phyloP scores from a whole-genome alignment of 2,888 invertebrate species.

The Apotomis capreana region DNA sequence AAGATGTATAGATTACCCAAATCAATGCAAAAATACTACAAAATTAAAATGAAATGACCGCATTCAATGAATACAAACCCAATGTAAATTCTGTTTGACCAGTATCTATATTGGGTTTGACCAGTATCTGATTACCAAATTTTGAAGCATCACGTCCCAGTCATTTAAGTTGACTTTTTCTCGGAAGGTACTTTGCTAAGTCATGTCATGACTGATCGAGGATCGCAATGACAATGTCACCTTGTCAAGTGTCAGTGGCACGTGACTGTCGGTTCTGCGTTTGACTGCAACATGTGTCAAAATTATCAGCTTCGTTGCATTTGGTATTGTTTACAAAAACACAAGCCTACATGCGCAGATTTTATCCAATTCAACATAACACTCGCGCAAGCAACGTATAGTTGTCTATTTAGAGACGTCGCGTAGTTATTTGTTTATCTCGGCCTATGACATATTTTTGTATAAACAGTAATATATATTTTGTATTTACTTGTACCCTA shows the following conservation, averaged over 20 bases:
- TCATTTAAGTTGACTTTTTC: constrained; percentile 16
- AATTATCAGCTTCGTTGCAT: constrained; percentile 18
- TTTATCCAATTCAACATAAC: no score
- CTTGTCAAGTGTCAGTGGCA: constrained; percentile 13
- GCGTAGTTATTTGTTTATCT: no score
- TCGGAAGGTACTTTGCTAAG: constrained; percentile 9
- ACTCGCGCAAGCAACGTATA: no score
- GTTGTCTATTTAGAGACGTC: no score
- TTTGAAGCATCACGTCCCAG: constrained; percentile 15
- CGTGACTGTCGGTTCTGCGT: constrained; percentile 2
- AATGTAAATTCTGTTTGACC: no score
- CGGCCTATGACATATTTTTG: no score
- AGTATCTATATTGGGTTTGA: background rate
- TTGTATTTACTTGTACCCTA: no score
- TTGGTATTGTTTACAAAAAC: background rate
- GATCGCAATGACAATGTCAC: constrained; percentile 14
- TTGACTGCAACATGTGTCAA: constrained; percentile 1
- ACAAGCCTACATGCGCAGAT: no score
- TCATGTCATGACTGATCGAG: constrained; percentile 7
- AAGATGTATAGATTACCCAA: no score
- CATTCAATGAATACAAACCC: background rate
- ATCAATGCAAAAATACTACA: no score
- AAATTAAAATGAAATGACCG: background rate
- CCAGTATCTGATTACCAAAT: constrained; percentile 15
- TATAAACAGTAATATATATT: no score